These are phyloP conservation scores for Atherinosoma microstoma DNA, from an alignment of 2,797 vertebrate species.

Conservation along the genomic window DNA sequence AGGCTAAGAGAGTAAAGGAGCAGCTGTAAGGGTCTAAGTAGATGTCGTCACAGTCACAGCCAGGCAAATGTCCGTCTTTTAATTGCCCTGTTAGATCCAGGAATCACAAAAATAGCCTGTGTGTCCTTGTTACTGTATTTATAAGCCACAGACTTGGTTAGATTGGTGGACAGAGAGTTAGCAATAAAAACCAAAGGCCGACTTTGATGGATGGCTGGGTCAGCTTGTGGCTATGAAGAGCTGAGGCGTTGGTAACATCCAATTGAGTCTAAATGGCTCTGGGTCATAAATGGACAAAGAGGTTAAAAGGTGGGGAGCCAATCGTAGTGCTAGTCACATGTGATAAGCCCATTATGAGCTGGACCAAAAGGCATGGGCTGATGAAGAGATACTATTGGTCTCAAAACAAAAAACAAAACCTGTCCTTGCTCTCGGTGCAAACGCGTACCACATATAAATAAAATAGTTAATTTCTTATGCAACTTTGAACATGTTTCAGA, in stretches of 20 bases:
- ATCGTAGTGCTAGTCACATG: conserved; percentile 64
- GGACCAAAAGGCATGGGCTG: conserved; percentile 48
- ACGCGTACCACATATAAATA: background rate
- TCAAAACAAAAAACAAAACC: conserved; percentile 11
- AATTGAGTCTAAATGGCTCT: conserved; percentile 81
- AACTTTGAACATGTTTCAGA: background rate
- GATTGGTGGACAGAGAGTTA: conserved; percentile 68
- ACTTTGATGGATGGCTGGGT: conserved; percentile 79
- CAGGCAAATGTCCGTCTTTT: conserved; percentile 91
- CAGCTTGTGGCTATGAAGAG: conserved; percentile 67
- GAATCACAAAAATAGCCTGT: conserved; percentile 83
- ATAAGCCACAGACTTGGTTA: conserved; percentile 76
- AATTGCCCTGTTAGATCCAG: conserved; percentile 90
- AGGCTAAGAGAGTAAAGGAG: conserved; percentile 22
- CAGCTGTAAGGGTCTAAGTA: conserved; percentile 54
- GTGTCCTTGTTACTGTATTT: conserved; percentile 90
- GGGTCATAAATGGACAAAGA: conserved; percentile 80
- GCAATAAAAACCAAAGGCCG: conserved; percentile 75
- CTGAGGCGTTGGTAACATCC: conserved; percentile 81
- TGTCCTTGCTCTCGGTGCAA: background rate
- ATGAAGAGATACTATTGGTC: conserved; percentile 37
- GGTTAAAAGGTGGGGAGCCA: conserved; percentile 74
- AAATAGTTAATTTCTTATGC: background rate
- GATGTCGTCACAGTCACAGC: conserved; percentile 54
- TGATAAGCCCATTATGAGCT: conserved; percentile 71